These are phyloP conservation scores for Macrosiphum euphorbiae DNA, from an alignment of 2,888 invertebrate species.

Conservation along the genomic window DNA sequence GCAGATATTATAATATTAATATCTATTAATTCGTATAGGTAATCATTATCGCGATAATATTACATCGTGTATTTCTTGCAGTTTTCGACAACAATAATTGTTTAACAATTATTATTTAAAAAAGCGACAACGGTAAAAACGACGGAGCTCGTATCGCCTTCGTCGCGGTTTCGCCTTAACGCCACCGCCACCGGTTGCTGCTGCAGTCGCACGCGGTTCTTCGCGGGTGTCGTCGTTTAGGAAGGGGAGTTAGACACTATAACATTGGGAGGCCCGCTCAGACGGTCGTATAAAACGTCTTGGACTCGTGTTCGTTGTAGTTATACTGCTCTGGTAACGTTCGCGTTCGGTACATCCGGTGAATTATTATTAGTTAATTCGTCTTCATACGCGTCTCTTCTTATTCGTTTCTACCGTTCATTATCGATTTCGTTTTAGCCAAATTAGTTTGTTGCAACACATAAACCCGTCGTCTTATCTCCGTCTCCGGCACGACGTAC, in stretches of 20 bases:
- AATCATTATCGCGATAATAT: background rate
- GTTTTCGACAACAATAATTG: background rate
- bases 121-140: background rate
- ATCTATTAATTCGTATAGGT: background rate
- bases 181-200: background rate
- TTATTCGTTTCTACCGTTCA: background rate
- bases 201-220: background rate
- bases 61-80: background rate
- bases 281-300: slow-evolving; percentile 60
- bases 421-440: too few species aligned
- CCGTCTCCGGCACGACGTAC: slow-evolving; percentile 3
- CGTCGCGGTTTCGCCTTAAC: background rate
- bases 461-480: background rate
- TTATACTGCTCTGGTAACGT: slow-evolving; percentile 38
- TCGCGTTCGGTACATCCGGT: background rate
- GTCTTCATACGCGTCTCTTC: background rate
- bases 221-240: background rate
- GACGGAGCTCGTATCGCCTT: background rate
- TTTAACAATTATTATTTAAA: background rate
- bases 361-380: background rate
- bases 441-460: too few species aligned
- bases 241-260: slow-evolving; percentile 1
- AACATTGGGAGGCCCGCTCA: slow-evolving; percentile 14
- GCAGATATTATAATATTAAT: background rate
- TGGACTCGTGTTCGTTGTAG: slow-evolving; percentile 21